A percentile compares a stretch with the other conserved stretches of the same genome.
Evolutionary conservation across 35 echinoderm and acorn worm genomes (phyloP).

Genomic region (Hemicentrotus pulcherrimus): DNA sequence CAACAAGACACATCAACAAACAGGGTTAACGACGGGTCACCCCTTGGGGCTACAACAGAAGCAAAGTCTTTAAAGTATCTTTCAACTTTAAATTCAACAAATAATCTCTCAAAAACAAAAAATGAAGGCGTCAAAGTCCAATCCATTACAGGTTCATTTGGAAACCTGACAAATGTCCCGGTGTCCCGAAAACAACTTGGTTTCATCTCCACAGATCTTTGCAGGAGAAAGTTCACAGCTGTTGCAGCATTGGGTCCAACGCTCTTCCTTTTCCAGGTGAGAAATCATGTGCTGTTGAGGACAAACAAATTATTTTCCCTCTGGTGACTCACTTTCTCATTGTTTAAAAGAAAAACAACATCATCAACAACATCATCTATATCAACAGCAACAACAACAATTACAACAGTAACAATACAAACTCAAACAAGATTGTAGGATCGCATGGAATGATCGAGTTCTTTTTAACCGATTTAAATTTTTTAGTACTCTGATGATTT

Average conservation of each 20-base stretch:
- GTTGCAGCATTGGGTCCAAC: background rate
- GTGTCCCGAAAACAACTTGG: background rate
- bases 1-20: too few relatives aligned
- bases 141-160: background rate
- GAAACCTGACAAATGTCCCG: background rate
- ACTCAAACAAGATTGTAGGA: too few relatives aligned
- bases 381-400: too few relatives aligned
- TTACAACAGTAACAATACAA: too few relatives aligned
- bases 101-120: background rate
- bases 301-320: too few relatives aligned
- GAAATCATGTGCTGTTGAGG: background rate
- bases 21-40: background rate
- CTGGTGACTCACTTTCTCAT: too few relatives aligned
- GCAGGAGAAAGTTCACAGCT: background rate
- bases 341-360: too few relatives aligned
- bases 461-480: too few relatives aligned
- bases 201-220: background rate
- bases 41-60: background rate
- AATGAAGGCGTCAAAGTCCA: background rate
- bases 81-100: background rate
- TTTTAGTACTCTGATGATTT: too few relatives aligned
- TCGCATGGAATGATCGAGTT: too few relatives aligned
- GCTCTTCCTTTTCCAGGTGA: slow-evolving; percentile 10
- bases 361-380: too few relatives aligned
- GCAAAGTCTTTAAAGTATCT: background rate